Percentiles rank a stretch among this genome's conserved stretches.
These are phyloP conservation scores for Benthosema pterotum DNA, from an alignment of 2,797 vertebrate genomes.

Conservation along the genomic window DNA sequence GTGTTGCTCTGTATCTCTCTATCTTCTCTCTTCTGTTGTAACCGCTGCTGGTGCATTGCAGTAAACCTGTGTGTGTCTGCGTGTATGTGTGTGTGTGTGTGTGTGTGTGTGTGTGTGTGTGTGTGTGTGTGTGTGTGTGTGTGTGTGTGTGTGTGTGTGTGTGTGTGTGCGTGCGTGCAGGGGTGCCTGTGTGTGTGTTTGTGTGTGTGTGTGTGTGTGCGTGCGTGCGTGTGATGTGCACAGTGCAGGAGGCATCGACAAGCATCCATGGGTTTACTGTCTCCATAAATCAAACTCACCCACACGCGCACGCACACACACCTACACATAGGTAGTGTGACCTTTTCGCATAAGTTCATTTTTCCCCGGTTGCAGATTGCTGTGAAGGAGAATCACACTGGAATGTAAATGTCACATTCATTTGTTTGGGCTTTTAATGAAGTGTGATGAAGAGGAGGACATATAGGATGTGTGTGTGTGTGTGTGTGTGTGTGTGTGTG, in stretches of 20 bases:
- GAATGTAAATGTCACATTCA: conserved; percentile 63
- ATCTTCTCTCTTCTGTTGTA: conserved; percentile 26
- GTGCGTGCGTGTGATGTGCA: conserved; percentile 29
- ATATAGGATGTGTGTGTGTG: too few species aligned
- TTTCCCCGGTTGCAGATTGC: conserved; percentile 27
- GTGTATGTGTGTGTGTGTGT: conserved; percentile 56
- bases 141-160: conserved; percentile 47
- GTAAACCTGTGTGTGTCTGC: conserved; percentile 71
- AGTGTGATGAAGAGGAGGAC: conserved; percentile 24
- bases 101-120: conserved; percentile 35
- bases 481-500: too few species aligned
- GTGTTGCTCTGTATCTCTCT: conserved; percentile 67
- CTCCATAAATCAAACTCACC: conserved; percentile 72
- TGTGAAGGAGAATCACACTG: conserved; percentile 43
- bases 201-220: conserved; percentile 12
- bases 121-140: conserved; percentile 19
- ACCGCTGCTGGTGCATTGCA: conserved; percentile 80
- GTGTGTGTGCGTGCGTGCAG: neutral
- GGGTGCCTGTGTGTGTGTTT: conserved; percentile 10
- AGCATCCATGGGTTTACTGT: conserved; percentile 70
- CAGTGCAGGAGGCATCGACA: conserved; percentile 67
- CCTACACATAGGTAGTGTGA: conserved; percentile 42
- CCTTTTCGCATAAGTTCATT: conserved; percentile 59
- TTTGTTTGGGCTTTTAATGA: conserved; percentile 56
- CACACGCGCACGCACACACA: conserved; percentile 28